Evolutionary conservation across 1,140 invertebrate species (phyloP), one percentile per base, ranked within the genome.

Genomic region (Lysiphlebus fabarum): DNA sequence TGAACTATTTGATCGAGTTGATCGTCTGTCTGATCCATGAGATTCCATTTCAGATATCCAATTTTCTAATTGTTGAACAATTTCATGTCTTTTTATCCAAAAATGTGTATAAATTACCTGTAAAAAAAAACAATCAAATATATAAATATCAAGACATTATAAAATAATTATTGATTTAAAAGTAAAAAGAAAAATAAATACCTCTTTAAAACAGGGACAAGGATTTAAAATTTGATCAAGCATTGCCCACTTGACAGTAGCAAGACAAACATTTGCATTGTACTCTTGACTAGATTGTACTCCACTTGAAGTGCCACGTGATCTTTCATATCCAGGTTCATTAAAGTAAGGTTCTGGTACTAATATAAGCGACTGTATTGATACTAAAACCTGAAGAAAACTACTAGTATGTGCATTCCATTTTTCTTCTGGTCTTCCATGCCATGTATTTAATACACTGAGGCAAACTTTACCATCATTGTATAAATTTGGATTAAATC

Each of bases 271-370:
- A 77, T 96, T 96, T 62, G 93, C 89, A 78, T 98, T 96, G 79
- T 98, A 98, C 76, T 96, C 94, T 67, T 90, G 83, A 66, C 90
- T 91, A 75, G 90, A 93, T 73, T 90, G 89, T 66, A 87, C 91
- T 62, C 93, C 95, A 34, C 88, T 87, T 17, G 91, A 86, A 49
- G 93, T 95, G 51, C 93, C 93, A 42, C 93, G 83, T 57, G 90
- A 92, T 62, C 94, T 84, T 81, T 98, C 95, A 79, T 96, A 98
- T 26, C 95, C 95, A 26, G 96, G 96, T 78, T 98, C 96, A 81
- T 99, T 99, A 79, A 98, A 99, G 78, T 98, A 99, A 7, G 96
- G 96, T 77, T 99, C 95, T 41, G 91, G 88, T 11, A 97, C 95
- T 62, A 98, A 81, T 71, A 98, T 98, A 61, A 98, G 80, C 17